phyloP scores from a whole-genome alignment of 2,888 invertebrate species.

The Acleris emargana region DNA sequence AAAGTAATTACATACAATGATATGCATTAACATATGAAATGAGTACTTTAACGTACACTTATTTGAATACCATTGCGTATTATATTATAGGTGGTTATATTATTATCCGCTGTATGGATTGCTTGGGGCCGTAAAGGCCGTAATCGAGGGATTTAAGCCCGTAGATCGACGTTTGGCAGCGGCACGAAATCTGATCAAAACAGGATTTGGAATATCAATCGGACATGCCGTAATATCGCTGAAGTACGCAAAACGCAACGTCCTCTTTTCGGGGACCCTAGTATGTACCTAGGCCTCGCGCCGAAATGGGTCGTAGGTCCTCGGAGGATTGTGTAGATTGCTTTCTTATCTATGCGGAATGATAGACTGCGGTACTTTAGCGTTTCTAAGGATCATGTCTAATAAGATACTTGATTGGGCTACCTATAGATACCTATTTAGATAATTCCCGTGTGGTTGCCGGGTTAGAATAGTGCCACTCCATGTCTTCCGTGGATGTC shows the following conservation, averaged over 20 bases:
- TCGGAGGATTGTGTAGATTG: slow-evolving; percentile 27
- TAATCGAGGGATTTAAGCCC: slow-evolving; percentile 30
- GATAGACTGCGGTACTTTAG: slow-evolving; percentile 16
- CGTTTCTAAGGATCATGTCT: slow-evolving; percentile 2
- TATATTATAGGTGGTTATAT: slow-evolving; percentile 2
- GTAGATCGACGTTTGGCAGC: slow-evolving; percentile 34
- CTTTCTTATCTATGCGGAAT: slow-evolving; percentile 26
- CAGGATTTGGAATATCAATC: slow-evolving; percentile 33
- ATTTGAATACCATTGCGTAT: slow-evolving; percentile 9
- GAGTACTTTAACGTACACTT: neutral
- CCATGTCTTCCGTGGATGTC: too few species aligned
- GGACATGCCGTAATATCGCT: slow-evolving; percentile 32
- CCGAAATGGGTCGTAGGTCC: slow-evolving; percentile 31
- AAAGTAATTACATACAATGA: neutral
- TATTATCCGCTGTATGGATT: slow-evolving; percentile 18
- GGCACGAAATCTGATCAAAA: slow-evolving; percentile 33
- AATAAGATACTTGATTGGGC: too few species aligned
- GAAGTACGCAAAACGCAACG: slow-evolving; percentile 28
- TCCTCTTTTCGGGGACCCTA: slow-evolving; percentile 3
- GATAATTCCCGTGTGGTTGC: too few species aligned
- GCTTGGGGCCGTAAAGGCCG: slow-evolving; percentile 10
- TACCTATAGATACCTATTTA: too few species aligned
- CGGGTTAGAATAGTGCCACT: too few species aligned
- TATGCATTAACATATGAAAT: neutral
- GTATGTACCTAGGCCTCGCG: neutral